phyloP scores from a whole-genome alignment of 2,888 invertebrate species.

The Aphodius granarius region DNA sequence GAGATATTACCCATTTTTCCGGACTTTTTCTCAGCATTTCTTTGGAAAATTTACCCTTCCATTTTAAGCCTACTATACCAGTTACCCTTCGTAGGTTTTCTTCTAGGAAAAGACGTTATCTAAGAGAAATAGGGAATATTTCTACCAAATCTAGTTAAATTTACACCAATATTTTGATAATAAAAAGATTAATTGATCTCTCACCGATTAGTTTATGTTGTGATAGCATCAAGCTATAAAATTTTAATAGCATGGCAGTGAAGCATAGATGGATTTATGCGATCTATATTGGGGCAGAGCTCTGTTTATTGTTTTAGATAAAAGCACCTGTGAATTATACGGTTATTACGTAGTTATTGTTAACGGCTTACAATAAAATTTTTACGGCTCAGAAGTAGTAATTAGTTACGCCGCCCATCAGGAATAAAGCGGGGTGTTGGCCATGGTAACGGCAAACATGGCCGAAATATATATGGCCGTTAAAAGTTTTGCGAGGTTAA shows the following conservation, averaged over 20 bases:
- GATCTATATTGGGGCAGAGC: neutral
- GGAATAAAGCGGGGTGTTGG: neutral
- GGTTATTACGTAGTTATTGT: conserved; percentile 11
- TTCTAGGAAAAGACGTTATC: neutral
- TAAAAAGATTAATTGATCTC: neutral
- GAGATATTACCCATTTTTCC: neutral
- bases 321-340: conserved; percentile 2
- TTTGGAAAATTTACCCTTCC: neutral
- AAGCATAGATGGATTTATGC: neutral
- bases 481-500: conserved; percentile 12
- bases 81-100: neutral
- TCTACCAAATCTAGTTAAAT: too few relatives aligned
- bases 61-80: neutral
- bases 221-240: neutral
- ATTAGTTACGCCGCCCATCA: conserved; percentile 5
- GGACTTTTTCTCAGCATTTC: neutral
- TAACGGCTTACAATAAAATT: conserved; percentile 5
- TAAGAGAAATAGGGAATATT: too few relatives aligned
- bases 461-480: neutral
- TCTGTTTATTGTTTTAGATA: conserved; percentile 12
- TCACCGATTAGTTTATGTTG: neutral
- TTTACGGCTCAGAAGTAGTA: conserved; percentile 10
- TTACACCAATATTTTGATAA: neutral
- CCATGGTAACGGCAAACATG: neutral
- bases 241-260: neutral